These are phyloP conservation scores for Nycteola revayana DNA, from an alignment of 2,888 invertebrate genomes.

Conservation along the genomic window DNA sequence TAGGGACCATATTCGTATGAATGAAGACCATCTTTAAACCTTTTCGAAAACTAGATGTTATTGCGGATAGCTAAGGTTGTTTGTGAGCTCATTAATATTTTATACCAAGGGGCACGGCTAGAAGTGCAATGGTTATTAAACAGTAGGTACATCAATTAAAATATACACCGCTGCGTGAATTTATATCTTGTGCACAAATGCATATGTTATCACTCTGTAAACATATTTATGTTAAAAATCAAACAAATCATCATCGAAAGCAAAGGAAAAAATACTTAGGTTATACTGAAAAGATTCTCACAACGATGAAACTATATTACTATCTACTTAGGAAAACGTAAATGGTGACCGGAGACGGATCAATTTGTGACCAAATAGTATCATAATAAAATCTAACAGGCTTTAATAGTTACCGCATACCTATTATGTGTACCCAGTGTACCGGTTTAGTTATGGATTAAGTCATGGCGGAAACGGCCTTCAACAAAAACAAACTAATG, in stretches of 20 bases:
- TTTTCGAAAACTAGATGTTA: conserved; percentile 30
- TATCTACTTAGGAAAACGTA: conserved; percentile 25
- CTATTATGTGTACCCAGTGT: conserved; percentile 5
- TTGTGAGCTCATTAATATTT: conserved; percentile 37
- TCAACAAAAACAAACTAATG: conserved; percentile 67
- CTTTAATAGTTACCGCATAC: conserved; percentile 34
- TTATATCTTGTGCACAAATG: no score
- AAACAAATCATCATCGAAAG: no score
- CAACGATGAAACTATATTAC: no score
- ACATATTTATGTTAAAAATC: no score
- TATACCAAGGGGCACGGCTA: conserved; percentile 28
- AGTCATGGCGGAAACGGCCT: conserved; percentile 60
- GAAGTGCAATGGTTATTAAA: conserved; percentile 8
- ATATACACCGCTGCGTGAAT: no score
- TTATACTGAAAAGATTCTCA: no score
- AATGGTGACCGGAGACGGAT: conserved; percentile 27
- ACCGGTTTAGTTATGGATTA: conserved; percentile 45
- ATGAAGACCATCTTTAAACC: conserved; percentile 38
- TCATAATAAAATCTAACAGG: conserved; percentile 40
- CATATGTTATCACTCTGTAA: no score
- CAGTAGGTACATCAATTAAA: no score
- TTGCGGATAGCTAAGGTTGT: conserved; percentile 31
- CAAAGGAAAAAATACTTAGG: no score
- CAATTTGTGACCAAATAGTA: conserved; percentile 26
- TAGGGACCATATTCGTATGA: conserved; percentile 38